These are phyloP conservation scores for Andrena bicolor DNA, from an alignment of 2,888 invertebrate species.

Conservation along the genomic window DNA sequence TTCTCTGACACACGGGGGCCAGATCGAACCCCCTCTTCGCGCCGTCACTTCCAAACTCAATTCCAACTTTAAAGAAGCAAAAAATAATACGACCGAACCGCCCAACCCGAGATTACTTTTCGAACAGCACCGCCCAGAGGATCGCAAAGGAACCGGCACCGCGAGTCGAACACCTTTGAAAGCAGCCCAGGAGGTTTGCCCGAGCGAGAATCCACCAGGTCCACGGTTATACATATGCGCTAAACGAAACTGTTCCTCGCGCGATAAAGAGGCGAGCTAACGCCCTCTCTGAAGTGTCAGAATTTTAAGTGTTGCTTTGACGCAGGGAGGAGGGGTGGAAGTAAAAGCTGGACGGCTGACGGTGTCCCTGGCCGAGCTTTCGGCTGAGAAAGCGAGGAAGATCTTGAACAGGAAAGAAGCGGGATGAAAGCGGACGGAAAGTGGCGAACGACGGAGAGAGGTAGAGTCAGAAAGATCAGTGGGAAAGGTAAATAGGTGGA, in stretches of 20 bases:
- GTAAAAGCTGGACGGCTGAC: conserved; percentile 55
- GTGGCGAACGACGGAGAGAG: conserved; percentile 4
- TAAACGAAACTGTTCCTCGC: conserved; percentile 46
- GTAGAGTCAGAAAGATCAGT: conserved; percentile 3
- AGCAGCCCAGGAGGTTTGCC: conserved; percentile 21
- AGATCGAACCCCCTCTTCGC: conserved; percentile 21
- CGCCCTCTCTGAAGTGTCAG: conserved; percentile 65
- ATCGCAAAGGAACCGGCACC: conserved; percentile 31
- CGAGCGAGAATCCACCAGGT: conserved; percentile 55
- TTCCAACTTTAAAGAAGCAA: conserved; percentile 39
- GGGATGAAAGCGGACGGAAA: conserved; percentile 31
- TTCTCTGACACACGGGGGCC: background rate
- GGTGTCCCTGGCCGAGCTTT: conserved; percentile 57
- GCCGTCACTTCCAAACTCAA: conserved; percentile 46
- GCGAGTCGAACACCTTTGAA: conserved; percentile 26
- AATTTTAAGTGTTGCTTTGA: conserved; percentile 70
- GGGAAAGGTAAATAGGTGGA: conserved; percentile 55
- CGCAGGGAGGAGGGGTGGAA: conserved; percentile 23
- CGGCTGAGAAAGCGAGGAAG: conserved; percentile 35
- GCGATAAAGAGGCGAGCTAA: conserved; percentile 65
- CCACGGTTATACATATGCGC: conserved; percentile 13
- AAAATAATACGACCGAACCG: conserved; percentile 11
- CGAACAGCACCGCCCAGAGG: conserved; percentile 27
- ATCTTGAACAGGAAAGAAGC: conserved; percentile 25
- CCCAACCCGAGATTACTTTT: conserved; percentile 43